Percentiles rank a stretch among this genome's conserved stretches.
These are phyloP conservation scores for Trichoplax adhaerens DNA, from an alignment of 37 sponge, comb jelly and placozoan species.

Conservation along the genomic window DNA sequence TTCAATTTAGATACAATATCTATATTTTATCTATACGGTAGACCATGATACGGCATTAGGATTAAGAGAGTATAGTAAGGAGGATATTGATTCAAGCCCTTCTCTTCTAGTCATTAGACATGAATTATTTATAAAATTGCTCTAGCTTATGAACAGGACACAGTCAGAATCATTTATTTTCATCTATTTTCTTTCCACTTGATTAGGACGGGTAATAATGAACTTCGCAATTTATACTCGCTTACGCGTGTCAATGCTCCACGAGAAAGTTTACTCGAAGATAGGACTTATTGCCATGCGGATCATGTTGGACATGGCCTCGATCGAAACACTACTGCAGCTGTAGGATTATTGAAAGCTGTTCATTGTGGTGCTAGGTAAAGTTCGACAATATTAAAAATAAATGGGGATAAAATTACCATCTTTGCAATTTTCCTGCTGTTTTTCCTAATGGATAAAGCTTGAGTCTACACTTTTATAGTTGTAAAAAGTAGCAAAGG, in stretches of 20 bases:
- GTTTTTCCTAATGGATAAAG: not conserved
- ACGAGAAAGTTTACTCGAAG: conserved; percentile 74
- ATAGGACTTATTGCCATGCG: conserved; percentile 86
- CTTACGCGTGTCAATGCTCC: not conserved
- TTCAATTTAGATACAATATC: no score
- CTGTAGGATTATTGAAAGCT: conserved; percentile 77
- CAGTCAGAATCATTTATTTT: no score
- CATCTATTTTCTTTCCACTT: no score
- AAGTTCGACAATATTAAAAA: not conserved
- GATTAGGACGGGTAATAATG: not conserved
- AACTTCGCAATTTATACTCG: not conserved
- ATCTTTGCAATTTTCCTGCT: not conserved
- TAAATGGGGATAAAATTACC: not conserved
- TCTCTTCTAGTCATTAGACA: no score
- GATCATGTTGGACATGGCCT: conserved; percentile 64
- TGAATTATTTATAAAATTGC: no score
- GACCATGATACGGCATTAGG: no score
- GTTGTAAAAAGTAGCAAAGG: no score
- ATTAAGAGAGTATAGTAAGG: no score
- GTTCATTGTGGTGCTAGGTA: conserved; percentile 25
- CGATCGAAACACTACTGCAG: conserved; percentile 65
- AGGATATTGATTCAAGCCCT: no score
- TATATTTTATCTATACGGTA: no score
- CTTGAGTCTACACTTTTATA: no score
- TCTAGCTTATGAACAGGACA: no score